Conservation (phyloP, 2,113 vertebrate genomes). For the Eleginops maclovinus region DNA sequence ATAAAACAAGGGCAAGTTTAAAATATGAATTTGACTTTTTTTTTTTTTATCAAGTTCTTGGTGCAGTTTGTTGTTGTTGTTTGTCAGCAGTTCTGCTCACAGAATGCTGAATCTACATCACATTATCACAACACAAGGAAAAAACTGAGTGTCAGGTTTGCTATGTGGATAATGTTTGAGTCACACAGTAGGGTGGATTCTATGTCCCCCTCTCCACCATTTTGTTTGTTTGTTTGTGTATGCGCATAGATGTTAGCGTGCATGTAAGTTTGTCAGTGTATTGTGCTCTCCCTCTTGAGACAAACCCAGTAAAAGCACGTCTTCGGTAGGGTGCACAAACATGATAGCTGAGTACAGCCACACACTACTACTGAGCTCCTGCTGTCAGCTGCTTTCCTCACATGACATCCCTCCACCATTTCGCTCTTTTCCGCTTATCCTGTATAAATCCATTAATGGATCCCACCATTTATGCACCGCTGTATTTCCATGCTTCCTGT, state of each 20-base stretch:
- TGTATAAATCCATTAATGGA: slow-evolving; percentile 69
- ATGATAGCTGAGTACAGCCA: slow-evolving; percentile 31
- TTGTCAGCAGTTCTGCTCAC: slow-evolving; percentile 59
- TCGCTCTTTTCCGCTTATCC: slow-evolving; percentile 36
- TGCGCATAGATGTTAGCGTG: neutral
- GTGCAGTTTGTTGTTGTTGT: slow-evolving; percentile 29
- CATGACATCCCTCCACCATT: slow-evolving; percentile 27
- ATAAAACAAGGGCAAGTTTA: slow-evolving; percentile 49
- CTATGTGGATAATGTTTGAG: slow-evolving; percentile 38
- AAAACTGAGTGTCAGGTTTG: slow-evolving; percentile 51
- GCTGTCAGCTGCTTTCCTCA: slow-evolving; percentile 46
- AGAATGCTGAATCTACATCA: slow-evolving; percentile 55
- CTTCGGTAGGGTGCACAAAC: slow-evolving; percentile 49
- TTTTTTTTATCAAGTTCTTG: slow-evolving; percentile 37
- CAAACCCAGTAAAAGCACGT: slow-evolving; percentile 38
- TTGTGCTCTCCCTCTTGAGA: slow-evolving; percentile 37
- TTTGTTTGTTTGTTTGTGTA: slow-evolving; percentile 37
- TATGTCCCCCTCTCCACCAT: slow-evolving; percentile 1
- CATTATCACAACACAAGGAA: slow-evolving; percentile 46
- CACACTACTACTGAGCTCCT: slow-evolving; percentile 22
- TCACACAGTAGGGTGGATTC: slow-evolving; percentile 31
- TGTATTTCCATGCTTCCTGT: slow-evolving; percentile 51
- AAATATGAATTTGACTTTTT: slow-evolving; percentile 72
- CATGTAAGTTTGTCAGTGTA: neutral
- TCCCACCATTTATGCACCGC: slow-evolving; percentile 48